phyloP scores from a whole-genome alignment of 2,888 invertebrate genomes.

The Caenorhabditis drosophilae region DNA sequence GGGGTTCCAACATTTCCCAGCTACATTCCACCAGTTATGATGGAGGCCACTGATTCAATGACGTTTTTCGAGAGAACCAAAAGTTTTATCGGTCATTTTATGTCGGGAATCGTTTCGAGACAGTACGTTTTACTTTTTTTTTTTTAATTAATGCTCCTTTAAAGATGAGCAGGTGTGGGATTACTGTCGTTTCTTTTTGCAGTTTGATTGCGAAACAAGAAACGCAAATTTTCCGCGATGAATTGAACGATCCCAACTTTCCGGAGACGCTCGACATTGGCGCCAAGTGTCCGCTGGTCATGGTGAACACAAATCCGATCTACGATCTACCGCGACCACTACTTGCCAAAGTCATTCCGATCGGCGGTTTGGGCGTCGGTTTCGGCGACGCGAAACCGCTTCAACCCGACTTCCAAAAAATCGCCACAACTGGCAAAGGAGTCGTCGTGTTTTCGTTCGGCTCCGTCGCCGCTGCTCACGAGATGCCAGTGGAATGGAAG shows the following conservation, averaged over 20 bases:
- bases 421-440: conserved; percentile 46
- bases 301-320: conserved; percentile 57
- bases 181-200: conserved; percentile 4
- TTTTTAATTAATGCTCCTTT: not conserved
- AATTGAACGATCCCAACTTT: conserved; percentile 50
- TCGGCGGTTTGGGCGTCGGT: conserved; percentile 62
- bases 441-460: conserved; percentile 57
- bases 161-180: not conserved
- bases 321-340: conserved; percentile 57
- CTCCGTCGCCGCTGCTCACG: conserved; percentile 45
- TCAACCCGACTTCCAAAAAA: conserved; percentile 28
- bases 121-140: not conserved
- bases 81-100: conserved; percentile 51
- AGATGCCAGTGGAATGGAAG: conserved; percentile 46
- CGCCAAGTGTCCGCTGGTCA: conserved; percentile 44
- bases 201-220: conserved; percentile 36
- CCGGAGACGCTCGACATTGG: conserved; percentile 51
- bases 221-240: conserved; percentile 50
- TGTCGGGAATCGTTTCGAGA: conserved; percentile 2
- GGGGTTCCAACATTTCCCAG: conserved; percentile 59
- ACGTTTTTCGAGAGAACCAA: conserved; percentile 50
- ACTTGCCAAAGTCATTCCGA: conserved; percentile 56
- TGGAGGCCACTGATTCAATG: conserved; percentile 54
- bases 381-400: conserved; percentile 48
- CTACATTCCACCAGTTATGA: conserved; percentile 52